Conservation (phyloP, 2,113 vertebrate species). For the Formicarius rufipectus region DNA sequence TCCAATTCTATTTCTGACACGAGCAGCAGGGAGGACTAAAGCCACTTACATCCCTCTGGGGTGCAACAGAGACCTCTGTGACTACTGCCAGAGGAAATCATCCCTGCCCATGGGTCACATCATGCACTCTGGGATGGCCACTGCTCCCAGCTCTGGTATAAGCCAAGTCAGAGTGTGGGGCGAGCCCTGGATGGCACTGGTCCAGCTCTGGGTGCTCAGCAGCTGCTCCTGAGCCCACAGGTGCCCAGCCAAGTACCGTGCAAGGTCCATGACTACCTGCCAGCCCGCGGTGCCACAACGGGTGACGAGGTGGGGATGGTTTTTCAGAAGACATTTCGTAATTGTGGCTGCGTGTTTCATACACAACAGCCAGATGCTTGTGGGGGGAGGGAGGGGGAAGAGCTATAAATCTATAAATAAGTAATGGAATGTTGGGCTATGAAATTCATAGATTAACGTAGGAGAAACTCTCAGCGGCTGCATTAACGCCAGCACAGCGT, state of each 20-base stretch:
- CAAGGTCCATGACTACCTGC: neutral
- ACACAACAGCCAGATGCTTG: neutral
- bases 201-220: neutral
- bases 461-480: neutral
- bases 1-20: neutral
- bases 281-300: rapidly evolving
- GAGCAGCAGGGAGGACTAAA: neutral
- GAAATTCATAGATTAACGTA: slow-evolving; percentile 6
- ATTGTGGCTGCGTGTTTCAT: neutral
- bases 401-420: slow-evolving; percentile 17
- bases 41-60: neutral
- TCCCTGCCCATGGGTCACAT: rapidly evolving
- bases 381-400: neutral
- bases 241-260: neutral
- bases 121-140: rapidly evolving
- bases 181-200: neutral
- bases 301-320: neutral
- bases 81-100: neutral
- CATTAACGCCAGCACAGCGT: neutral
- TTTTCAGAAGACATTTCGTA: neutral
- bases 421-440: slow-evolving; percentile 14
- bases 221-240: neutral
- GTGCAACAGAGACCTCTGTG: neutral
- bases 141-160: neutral
- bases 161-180: neutral